A percentile compares a stretch with the other conserved stretches of the same genome.
These are phyloP conservation scores for Pectinophora gossypiella DNA, from an alignment of 1,140 invertebrate genomes.

Conservation along the genomic window DNA sequence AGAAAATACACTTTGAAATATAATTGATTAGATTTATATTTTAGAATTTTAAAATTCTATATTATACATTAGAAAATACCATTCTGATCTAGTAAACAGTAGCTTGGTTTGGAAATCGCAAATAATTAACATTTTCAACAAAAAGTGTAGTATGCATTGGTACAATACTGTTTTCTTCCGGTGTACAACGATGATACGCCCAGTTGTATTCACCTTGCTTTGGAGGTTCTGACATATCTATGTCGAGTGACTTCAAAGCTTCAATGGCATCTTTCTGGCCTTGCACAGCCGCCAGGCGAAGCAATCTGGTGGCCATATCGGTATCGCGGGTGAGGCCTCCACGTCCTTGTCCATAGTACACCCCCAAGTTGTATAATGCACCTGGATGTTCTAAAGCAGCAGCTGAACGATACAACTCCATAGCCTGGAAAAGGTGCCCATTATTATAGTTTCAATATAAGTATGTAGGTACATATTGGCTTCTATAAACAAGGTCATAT, in stretches of 20 bases:
- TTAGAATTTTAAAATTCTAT: no score
- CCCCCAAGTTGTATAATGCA: conserved; percentile 79
- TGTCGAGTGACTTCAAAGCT: conserved; percentile 62
- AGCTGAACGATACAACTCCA: conserved; percentile 76
- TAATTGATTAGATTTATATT: no score
- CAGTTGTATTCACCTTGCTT: conserved; percentile 22
- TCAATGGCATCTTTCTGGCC: conserved; percentile 76
- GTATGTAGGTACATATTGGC: neutral
- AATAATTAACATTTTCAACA: conserved; percentile 41
- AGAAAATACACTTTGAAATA: no score
- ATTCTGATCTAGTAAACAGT: conserved; percentile 28
- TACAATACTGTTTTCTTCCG: conserved; percentile 24
- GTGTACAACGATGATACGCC: conserved; percentile 21
- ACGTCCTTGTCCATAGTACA: conserved; percentile 79
- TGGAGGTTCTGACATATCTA: conserved; percentile 19
- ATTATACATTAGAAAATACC: no score
- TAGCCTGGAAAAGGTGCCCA: conserved; percentile 71
- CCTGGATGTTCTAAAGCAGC: conserved; percentile 76
- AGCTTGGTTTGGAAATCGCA: conserved; percentile 18
- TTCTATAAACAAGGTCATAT: no score
- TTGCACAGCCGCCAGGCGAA: conserved; percentile 76
- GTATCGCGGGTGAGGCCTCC: conserved; percentile 72
- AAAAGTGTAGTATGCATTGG: conserved; percentile 50
- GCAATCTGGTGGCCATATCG: conserved; percentile 66
- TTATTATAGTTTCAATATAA: neutral